Evolutionary conservation across 2,888 invertebrate genomes (phyloP).

Genomic region (Noctua fimbriata): DNA sequence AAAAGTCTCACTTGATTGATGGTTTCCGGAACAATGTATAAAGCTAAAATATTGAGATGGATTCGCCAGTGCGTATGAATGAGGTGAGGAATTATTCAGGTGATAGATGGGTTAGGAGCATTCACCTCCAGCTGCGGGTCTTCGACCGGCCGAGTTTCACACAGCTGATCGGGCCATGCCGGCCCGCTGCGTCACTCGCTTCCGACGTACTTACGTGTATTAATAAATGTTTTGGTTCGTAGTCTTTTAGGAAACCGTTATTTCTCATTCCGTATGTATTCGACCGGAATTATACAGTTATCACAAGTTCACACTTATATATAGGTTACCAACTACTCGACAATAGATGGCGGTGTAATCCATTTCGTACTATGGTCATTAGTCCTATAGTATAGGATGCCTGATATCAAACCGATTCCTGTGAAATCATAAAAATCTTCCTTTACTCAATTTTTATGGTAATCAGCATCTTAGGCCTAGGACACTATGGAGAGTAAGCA

Average conservation of each 20-base stretch:
- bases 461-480: too few species aligned
- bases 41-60: constrained; percentile 84
- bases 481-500: too few species aligned
- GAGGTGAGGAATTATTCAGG: constrained; percentile 86
- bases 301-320: neutral
- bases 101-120: constrained; percentile 80
- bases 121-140: constrained; percentile 83
- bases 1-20: constrained; percentile 75
- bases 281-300: constrained; percentile 9
- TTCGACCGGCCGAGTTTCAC: constrained; percentile 87
- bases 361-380: neutral
- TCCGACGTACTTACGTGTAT: constrained; percentile 69
- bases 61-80: constrained; percentile 85
- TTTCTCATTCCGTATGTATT: constrained; percentile 49
- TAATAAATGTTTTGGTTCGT: constrained; percentile 74
- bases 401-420: neutral
- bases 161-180: constrained; percentile 83
- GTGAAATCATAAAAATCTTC: neutral
- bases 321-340: constrained; percentile 62
- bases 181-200: constrained; percentile 68
- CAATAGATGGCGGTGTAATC: constrained; percentile 68
- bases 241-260: constrained; percentile 74
- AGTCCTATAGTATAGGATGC: too few species aligned
- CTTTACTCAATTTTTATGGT: too few species aligned
- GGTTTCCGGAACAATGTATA: constrained; percentile 82